phyloP scores from a whole-genome alignment of 2,113 vertebrate species.

The Loxodonta africana region DNA sequence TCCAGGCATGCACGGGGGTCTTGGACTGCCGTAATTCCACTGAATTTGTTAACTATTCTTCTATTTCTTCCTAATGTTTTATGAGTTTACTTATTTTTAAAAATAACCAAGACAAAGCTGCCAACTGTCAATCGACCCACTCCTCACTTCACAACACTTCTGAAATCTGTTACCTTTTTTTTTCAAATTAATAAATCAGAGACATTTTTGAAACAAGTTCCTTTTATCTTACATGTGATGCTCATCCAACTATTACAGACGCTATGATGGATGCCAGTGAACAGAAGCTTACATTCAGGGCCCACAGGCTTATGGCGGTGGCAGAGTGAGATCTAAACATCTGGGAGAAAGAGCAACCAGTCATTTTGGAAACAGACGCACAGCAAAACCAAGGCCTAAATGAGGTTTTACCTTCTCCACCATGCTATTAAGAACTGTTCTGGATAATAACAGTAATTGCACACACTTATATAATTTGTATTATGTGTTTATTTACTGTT shows the following conservation, averaged over 20 bases:
- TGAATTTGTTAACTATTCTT: background rate
- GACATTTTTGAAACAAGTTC: background rate
- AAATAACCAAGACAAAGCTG: constrained; percentile 12
- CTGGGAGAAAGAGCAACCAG: background rate
- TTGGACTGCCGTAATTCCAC: background rate
- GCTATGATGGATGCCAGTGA: background rate
- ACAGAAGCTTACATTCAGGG: background rate
- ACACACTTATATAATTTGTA: background rate
- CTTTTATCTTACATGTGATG: constrained; percentile 46
- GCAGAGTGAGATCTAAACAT: background rate
- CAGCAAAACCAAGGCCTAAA: background rate
- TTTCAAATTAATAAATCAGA: background rate
- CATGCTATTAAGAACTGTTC: background rate
- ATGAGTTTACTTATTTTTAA: background rate
- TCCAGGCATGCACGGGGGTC: too few relatives aligned
- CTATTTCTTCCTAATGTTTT: constrained; percentile 18
- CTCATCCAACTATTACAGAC: background rate
- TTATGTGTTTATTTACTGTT: background rate
- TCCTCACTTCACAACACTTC: background rate
- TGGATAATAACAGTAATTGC: background rate
- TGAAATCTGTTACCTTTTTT: background rate
- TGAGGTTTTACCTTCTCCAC: background rate
- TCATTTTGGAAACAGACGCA: background rate
- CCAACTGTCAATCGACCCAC: background rate
- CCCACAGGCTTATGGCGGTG: background rate